A percentile compares a stretch with the other conserved stretches of the same genome.
phyloP scores from a whole-genome alignment of 1,140 invertebrate species.

The Drosophila pseudoananassae region DNA sequence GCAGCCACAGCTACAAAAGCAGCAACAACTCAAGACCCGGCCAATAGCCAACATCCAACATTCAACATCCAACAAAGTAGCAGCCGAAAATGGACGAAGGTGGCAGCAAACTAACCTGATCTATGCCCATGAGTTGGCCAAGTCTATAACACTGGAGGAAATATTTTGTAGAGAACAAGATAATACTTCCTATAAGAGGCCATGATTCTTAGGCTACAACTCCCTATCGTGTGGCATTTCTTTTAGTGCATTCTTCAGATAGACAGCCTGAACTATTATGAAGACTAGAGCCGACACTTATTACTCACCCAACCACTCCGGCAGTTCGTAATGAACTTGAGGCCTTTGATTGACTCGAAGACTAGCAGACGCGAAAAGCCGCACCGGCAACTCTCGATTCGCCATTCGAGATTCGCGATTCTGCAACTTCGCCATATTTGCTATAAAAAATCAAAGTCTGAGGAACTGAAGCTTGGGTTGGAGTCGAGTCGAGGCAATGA shows the following conservation, averaged over 20 bases:
- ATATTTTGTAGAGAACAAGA: neutral
- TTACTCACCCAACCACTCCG: slow-evolving; percentile 77
- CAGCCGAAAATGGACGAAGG: slow-evolving; percentile 71
- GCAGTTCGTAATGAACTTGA: slow-evolving; percentile 77
- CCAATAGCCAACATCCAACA: slow-evolving; percentile 18
- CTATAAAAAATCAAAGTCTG: slow-evolving; percentile 59
- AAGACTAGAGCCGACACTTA: slow-evolving; percentile 59
- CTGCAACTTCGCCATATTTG: slow-evolving; percentile 64
- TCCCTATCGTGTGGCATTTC: neutral
- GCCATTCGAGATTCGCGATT: slow-evolving; percentile 24
- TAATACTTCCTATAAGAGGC: too few species aligned
- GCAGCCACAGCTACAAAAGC: too few species aligned
- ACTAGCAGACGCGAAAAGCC: slow-evolving; percentile 32
- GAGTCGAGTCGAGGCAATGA: slow-evolving; percentile 52
- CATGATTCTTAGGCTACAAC: too few species aligned
- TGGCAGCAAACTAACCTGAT: slow-evolving; percentile 55
- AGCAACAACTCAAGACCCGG: slow-evolving; percentile 11
- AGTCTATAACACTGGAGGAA: slow-evolving; percentile 16
- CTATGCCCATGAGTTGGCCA: slow-evolving; percentile 39
- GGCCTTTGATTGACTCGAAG: slow-evolving; percentile 71
- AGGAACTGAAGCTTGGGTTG: slow-evolving; percentile 5
- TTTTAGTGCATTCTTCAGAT: slow-evolving; percentile 32
- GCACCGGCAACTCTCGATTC: slow-evolving; percentile 26
- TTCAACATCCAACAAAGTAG: slow-evolving; percentile 58
- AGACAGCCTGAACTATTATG: slow-evolving; percentile 57